Base-by-base conservation (phyloP, 2,113 vertebrate genomes). In the Antigone vipio region DNA sequence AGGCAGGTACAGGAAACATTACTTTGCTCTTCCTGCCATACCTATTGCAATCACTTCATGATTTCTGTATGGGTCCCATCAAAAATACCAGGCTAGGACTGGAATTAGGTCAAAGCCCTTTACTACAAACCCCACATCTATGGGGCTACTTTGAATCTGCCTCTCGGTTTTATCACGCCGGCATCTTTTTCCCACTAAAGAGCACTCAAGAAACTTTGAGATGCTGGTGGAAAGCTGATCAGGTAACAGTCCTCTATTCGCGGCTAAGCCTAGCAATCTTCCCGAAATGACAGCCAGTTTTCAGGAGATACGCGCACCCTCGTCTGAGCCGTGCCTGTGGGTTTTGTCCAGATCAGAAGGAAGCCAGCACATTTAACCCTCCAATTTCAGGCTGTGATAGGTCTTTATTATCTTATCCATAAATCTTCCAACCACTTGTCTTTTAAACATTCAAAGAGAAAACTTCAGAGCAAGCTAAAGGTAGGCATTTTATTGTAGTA, bases 391-490 rank as follows among this genome's bases (percentile, higher is more conserved):
- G 34, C 71, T 64, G 32, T 3, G 1, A 44, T 62, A 78, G 45
- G 34, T 73, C 55, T 69, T 78, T 58, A 59, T 59, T 64, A 56
- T 69, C 50, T 88, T 35, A 82, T 20, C 79, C 34, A 55, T 55
- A 82, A 77, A 64, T 87, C 44, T n/a, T 68, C 64, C 42, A 40
- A 80, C 87, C 29, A 81, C 19, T 63, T 59, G 29, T 55, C 75
- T 79, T 80, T 87, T 45, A 83, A 89, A 52, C 34, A 62, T 64
- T 78, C 62, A 71, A 82, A 93, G 47, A 56, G 35, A 89, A 89
- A 89, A 89, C 60, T 83, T 88, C 88, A 93, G 85, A 93, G 58
- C 32, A 95, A 67, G 12, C 18, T 52, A 82, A 68, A 67, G 49
- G 62, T 7, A 63, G n/a, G 32, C 32, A 67, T 75, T 93, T 88